Conservation (phyloP, 2,113 vertebrate species). For the Microcebus ravelobensis region DNA sequence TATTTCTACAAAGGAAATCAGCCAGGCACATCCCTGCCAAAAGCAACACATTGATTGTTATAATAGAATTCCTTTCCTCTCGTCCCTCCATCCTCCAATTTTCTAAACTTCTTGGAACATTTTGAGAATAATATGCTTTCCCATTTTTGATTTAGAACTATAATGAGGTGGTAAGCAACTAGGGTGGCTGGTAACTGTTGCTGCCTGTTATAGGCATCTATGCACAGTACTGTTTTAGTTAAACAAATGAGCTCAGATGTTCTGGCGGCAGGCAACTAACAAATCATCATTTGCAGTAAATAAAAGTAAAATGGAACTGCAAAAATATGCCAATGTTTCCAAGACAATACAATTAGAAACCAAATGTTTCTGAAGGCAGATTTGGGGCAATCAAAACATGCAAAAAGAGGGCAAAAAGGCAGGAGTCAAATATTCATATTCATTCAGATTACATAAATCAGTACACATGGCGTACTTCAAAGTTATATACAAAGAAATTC, state of each 20-base stretch:
- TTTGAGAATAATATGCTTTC: constrained; percentile 56
- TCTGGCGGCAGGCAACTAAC: constrained; percentile 63
- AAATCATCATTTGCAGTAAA: constrained; percentile 71
- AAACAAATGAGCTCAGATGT: constrained; percentile 72
- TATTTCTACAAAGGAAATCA: constrained; percentile 48
- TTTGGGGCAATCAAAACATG: neutral
- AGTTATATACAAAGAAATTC: neutral
- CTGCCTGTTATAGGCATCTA: neutral
- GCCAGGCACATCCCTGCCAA: constrained; percentile 46
- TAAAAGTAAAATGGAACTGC: constrained; percentile 60
- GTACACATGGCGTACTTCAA: neutral
- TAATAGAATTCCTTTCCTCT: constrained; percentile 51
- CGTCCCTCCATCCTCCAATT: constrained; percentile 24
- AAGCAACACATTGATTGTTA: constrained; percentile 49
- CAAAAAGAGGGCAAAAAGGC: neutral
- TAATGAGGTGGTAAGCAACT: constrained; percentile 57
- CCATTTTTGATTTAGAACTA: constrained; percentile 54
- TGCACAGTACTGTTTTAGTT: neutral
- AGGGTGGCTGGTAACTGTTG: constrained; percentile 11
- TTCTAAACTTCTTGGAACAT: constrained; percentile 64
- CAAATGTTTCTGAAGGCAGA: constrained; percentile 14
- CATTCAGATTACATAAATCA: neutral
- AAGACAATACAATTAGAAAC: constrained; percentile 69
- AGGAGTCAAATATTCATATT: neutral
- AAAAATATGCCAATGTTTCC: constrained; percentile 57